Evolutionary conservation across 2,888 invertebrate species (phyloP).

Genomic region (Eupithecia vulgata): DNA sequence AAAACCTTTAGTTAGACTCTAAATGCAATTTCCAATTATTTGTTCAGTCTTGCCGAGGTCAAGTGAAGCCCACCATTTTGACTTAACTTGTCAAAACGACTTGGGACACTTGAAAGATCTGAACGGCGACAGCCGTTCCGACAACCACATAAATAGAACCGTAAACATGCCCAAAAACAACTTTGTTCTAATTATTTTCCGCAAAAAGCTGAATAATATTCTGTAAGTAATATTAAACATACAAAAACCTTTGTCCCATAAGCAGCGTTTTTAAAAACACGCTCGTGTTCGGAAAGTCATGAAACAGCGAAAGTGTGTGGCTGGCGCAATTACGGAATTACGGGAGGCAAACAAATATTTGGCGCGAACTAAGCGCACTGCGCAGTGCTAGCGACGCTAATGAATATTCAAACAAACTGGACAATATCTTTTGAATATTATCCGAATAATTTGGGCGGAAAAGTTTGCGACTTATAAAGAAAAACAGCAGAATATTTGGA

Average conservation of each 20-base stretch:
- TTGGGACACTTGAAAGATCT: too few species aligned
- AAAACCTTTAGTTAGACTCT: not conserved
- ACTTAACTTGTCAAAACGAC: not conserved
- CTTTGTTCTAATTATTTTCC: not conserved
- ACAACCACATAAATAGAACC: not conserved
- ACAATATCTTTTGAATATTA: constrained; percentile 20
- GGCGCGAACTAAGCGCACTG: constrained; percentile 21
- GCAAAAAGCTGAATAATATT: not conserved
- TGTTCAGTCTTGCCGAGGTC: not conserved
- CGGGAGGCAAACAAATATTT: constrained; percentile 23
- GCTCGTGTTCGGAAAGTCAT: constrained; percentile 34
- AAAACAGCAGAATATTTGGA: constrained; percentile 1
- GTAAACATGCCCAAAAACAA: not conserved
- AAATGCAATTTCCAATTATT: not conserved
- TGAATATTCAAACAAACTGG: constrained; percentile 31
- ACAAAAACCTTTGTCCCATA: constrained; percentile 17
- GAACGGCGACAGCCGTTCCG: too few species aligned
- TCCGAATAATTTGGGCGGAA: constrained; percentile 4
- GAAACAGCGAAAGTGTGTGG: constrained; percentile 36
- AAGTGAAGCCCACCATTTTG: not conserved
- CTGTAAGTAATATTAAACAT: not conserved
- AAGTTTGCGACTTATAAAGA: constrained; percentile 6
- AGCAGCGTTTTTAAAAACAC: constrained; percentile 20
- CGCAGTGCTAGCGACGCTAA: constrained; percentile 23
- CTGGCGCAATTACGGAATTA: constrained; percentile 22